Evolutionary conservation across 2,113 vertebrate genomes (phyloP).

Genomic region (Myodes glareolus): DNA sequence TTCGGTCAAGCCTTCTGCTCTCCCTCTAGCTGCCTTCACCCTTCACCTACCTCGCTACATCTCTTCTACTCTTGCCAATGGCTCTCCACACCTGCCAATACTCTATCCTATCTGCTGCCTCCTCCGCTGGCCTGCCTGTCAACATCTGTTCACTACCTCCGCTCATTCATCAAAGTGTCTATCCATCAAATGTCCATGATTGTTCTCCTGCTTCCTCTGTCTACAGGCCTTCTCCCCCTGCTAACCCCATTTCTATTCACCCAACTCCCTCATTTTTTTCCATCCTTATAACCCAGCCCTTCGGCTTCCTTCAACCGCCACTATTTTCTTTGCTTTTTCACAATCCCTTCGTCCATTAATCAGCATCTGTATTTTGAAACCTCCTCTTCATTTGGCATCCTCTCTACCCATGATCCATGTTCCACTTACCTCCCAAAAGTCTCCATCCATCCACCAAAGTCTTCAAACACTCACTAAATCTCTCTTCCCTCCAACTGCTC

Average conservation of each 20-base stretch:
- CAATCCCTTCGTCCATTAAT: not conserved
- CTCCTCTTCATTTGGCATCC: not conserved
- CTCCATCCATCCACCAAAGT: not conserved
- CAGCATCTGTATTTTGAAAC: not conserved
- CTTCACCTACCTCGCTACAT: not conserved
- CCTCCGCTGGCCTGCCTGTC: not conserved
- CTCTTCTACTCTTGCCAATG: not conserved
- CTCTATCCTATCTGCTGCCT: not conserved
- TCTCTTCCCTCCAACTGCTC: not conserved
- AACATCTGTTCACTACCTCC: not conserved
- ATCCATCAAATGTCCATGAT: not conserved
- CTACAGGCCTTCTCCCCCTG: not conserved
- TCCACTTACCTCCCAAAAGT: not conserved
- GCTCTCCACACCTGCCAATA: not conserved
- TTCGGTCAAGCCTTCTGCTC: not conserved
- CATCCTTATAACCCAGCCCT: not conserved
- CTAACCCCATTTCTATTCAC: not conserved
- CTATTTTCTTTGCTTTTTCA: not conserved
- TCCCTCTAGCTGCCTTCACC: too few relatives aligned
- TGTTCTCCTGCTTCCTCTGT: not conserved
- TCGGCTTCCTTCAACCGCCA: not conserved
- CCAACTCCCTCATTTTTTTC: not conserved
- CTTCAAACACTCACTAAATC: not conserved
- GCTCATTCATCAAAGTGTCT: not conserved
- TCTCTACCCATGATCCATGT: not conserved